Percentiles rank a stretch among this genome's conserved stretches.
These are phyloP conservation scores for Microtus montanus DNA, from an alignment of 2,113 vertebrate species.

Conservation along the genomic window DNA sequence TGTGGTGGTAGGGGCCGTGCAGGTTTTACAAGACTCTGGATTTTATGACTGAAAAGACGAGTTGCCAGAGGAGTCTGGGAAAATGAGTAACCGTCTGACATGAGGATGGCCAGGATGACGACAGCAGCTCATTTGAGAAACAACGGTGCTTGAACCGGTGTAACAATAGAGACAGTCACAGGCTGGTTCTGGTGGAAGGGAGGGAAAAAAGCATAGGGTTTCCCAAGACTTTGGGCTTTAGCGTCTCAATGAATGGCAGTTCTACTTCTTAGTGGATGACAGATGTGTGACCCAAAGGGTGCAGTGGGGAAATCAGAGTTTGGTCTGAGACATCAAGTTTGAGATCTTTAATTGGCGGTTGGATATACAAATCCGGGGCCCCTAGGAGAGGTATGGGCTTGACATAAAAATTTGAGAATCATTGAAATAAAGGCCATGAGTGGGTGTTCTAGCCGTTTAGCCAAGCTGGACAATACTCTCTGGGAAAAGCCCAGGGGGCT, in stretches of 20 bases:
- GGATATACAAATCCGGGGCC: background rate
- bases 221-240: slow-evolving; percentile 9
- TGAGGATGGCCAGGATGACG: background rate
- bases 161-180: background rate
- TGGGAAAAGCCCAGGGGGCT: background rate
- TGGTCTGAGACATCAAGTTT: background rate
- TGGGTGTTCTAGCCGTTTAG: background rate
- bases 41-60: background rate
- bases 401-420: background rate
- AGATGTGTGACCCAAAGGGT: background rate
- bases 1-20: background rate
- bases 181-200: background rate
- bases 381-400: background rate
- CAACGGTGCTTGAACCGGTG: background rate
- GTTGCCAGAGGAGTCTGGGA: background rate
- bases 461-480: background rate
- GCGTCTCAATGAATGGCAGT: background rate
- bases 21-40: background rate
- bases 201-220: background rate
- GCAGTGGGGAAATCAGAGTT: background rate
- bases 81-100: background rate
- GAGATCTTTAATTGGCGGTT: background rate
- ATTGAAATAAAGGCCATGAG: background rate
- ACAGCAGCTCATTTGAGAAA: background rate
- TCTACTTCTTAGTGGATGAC: background rate